Percentiles rank a stretch among this genome's conserved stretches.
Conservation (phyloP, 92 coral and sea anemone species). For the Palythoa heliodiscus region DNA sequence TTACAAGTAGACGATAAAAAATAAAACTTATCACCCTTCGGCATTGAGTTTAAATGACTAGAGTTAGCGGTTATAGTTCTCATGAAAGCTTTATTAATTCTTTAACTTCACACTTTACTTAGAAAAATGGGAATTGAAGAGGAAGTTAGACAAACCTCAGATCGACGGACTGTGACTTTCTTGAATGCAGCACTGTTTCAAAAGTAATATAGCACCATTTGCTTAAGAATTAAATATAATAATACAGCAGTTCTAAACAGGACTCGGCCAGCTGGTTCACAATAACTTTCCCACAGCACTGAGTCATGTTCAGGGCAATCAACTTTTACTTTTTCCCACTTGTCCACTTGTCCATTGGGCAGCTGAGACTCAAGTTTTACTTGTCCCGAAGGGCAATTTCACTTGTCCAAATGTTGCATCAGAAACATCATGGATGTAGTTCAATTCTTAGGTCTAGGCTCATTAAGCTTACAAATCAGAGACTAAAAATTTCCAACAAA, state of each 20-base stretch:
- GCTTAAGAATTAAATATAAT: neutral
- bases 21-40: neutral
- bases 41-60: neutral
- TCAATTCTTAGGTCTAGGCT: too few species aligned
- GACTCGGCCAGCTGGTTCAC: neutral
- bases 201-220: neutral
- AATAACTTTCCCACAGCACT: too few species aligned
- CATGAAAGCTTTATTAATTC: neutral
- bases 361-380: too few species aligned
- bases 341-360: too few species aligned
- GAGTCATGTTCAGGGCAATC: too few species aligned
- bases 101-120: neutral
- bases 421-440: too few species aligned
- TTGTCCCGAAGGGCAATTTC: too few species aligned
- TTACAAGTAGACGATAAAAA: neutral
- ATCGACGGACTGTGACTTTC: conserved; percentile 40
- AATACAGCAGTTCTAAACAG: neutral
- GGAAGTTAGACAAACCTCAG: conserved; percentile 21
- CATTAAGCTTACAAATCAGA: too few species aligned
- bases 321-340: too few species aligned
- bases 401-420: too few species aligned
- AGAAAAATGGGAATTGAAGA: neutral
- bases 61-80: neutral
- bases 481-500: too few species aligned
- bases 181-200: conserved; percentile 25